Evolutionary conservation across 1,140 invertebrate genomes (phyloP).

Genomic region (Drosophila sp.): DNA sequence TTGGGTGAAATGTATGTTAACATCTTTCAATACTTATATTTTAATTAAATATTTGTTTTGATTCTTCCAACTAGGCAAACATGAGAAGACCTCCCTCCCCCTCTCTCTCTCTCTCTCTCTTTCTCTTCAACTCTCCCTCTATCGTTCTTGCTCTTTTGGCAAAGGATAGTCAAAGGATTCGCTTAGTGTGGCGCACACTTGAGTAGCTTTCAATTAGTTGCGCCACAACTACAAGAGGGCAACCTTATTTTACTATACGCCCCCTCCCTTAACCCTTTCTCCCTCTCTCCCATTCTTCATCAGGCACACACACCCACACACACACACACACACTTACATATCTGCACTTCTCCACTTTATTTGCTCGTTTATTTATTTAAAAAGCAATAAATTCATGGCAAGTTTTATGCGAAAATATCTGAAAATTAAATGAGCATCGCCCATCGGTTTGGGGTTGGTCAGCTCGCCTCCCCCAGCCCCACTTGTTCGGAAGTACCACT

Average conservation of each 20-base stretch:
- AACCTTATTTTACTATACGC: not conserved
- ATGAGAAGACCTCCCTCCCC: constrained; percentile 11
- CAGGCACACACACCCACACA: constrained; percentile 11
- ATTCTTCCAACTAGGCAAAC: constrained; percentile 51
- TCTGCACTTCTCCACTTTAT: constrained; percentile 71
- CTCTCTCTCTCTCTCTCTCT: not conserved
- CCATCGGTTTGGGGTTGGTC: constrained; percentile 61
- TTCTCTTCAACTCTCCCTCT: not conserved
- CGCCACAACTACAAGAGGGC: constrained; percentile 62
- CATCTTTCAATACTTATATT: constrained; percentile 58
- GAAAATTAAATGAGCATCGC: constrained; percentile 79
- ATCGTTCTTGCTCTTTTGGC: constrained; percentile 1
- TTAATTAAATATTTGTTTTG: constrained; percentile 79
- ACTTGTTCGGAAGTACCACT: not conserved
- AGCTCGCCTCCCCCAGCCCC: not conserved
- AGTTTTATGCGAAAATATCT: constrained; percentile 82
- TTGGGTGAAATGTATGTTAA: constrained; percentile 1
- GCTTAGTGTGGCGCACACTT: constrained; percentile 63
- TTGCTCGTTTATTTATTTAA: constrained; percentile 84
- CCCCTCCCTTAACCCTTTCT: not conserved
- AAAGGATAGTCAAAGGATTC: constrained; percentile 4
- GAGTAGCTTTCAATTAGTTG: constrained; percentile 83
- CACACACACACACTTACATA: constrained; percentile 4
- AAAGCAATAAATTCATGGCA: constrained; percentile 84
- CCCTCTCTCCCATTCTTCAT: too few relatives aligned